Base-by-base conservation (phyloP, 2,888 invertebrate genomes). In the Gymnosoma rotundatum region DNA sequence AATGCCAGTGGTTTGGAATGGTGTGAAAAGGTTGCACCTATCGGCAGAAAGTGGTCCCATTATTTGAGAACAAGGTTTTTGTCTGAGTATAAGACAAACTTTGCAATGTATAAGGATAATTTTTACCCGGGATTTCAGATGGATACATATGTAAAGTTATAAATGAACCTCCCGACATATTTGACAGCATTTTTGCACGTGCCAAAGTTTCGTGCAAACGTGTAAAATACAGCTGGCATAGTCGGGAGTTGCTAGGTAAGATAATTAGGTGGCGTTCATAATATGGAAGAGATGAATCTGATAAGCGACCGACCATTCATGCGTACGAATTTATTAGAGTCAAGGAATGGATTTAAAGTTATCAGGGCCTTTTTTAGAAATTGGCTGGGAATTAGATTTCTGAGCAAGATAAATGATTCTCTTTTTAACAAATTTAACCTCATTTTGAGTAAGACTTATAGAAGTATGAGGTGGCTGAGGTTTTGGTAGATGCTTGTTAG, bases 21-120 rank as follows among this genome's bases (percentile, higher is more conserved):
- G 54, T 36, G 36, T 18, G 18, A 54, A 36, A 0, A 50, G 20
- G 2, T 54, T 21, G 38, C 69, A 69, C 9, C 69, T 32, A 12
- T 69, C 69, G 12, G 56, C 36, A 1, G 69, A 56, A 20, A 69
- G 54, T 10, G 69, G 56, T 20, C 36, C 69, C 69, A 69, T 69
- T 18, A 56, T 54, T 36, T 56, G 54, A 38, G 54, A 56, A 20
- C 56, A 56, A 16, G 38, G 2, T 36, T 14, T 56, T 69, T 69
- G 54, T 56, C 56, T 69, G 18, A 20, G 56, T 6, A 69, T 38
- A 42, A 42, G 36, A 32, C 38, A 69, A 20, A 7, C 32, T 56
- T 69, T 66, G 38, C 38, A 38, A 38, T 38, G 38, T 10, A 9
- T 7, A 38, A 38, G 2, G 38, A 38, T 38, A 2, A 9, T 38